A percentile compares a stretch with the other conserved stretches of the same genome.
Conservation (phyloP, 1,140 invertebrate species). For the Nylanderia fulva region DNA sequence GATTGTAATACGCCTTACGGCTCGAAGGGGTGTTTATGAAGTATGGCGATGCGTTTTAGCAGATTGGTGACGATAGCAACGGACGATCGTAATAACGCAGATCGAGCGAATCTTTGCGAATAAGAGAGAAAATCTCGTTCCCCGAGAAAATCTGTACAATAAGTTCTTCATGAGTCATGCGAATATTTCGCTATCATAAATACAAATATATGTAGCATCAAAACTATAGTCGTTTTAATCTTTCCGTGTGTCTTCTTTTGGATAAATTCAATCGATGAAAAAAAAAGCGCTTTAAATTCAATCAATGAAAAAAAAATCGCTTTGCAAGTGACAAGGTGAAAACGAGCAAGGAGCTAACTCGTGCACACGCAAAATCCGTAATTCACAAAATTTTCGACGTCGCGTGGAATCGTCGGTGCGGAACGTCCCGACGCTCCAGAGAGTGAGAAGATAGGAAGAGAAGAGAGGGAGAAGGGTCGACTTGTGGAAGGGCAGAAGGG, state of each 20-base stretch:
- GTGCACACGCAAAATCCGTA: constrained; percentile 20
- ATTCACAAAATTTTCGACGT: constrained; percentile 55
- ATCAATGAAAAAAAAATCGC: not conserved
- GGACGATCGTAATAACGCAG: constrained; percentile 69
- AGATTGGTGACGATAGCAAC: constrained; percentile 75
- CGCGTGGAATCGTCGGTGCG: constrained; percentile 23
- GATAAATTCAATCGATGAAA: not conserved
- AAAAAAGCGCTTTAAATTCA: too few species aligned
- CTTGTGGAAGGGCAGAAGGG: not conserved
- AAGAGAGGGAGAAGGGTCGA: not conserved
- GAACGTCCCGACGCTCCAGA: constrained; percentile 10
- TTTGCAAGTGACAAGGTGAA: not conserved
- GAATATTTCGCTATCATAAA: not conserved
- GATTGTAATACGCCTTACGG: constrained; percentile 66
- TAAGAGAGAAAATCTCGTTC: constrained; percentile 16
- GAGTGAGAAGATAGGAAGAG: not conserved
- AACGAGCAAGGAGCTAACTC: constrained; percentile 9
- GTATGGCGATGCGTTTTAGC: constrained; percentile 80
- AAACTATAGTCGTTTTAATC: not conserved
- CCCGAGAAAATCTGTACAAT: not conserved
- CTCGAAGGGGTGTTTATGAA: constrained; percentile 76
- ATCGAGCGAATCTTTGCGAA: constrained; percentile 40
- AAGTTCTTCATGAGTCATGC: constrained; percentile 32
- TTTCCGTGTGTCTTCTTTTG: not conserved
- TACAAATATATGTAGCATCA: not conserved